Evolutionary conservation across 2,797 vertebrate genomes (phyloP).

Genomic region (Caiman crocodilus): DNA sequence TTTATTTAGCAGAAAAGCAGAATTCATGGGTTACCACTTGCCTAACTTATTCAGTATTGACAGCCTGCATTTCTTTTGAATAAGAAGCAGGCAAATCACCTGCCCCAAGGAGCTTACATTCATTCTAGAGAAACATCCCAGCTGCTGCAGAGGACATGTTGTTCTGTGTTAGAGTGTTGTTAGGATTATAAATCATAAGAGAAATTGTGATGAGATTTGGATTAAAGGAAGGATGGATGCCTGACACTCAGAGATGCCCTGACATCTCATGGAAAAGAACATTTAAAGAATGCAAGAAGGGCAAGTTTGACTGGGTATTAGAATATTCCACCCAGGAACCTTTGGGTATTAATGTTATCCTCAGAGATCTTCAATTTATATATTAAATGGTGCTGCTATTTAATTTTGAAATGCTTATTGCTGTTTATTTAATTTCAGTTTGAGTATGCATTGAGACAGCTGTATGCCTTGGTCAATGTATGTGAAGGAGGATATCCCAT

Average conservation of each 20-base stretch:
- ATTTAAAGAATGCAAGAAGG: background rate
- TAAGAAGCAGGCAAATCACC: background rate
- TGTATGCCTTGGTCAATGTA: conserved; percentile 93
- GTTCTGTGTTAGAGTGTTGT: background rate
- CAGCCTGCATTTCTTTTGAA: background rate
- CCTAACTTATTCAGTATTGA: background rate
- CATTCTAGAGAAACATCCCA: background rate
- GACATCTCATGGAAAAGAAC: background rate
- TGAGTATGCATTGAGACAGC: conserved; percentile 91
- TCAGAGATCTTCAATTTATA: conserved; percentile 13
- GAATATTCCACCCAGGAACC: background rate
- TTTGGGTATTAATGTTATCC: background rate
- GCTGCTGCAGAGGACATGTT: background rate
- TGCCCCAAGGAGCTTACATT: background rate
- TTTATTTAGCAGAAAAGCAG: background rate
- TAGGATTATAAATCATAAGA: background rate
- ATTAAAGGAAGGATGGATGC: background rate
- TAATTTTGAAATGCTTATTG: background rate
- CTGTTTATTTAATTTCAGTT: conserved; percentile 84
- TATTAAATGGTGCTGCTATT: background rate
- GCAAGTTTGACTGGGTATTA: background rate
- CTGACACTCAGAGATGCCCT: background rate
- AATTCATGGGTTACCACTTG: background rate
- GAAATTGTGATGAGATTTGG: background rate
- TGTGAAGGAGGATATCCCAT: conserved; percentile 88